Conservation (phyloP, 1,140 invertebrate genomes). For the Nebria ingens region DNA sequence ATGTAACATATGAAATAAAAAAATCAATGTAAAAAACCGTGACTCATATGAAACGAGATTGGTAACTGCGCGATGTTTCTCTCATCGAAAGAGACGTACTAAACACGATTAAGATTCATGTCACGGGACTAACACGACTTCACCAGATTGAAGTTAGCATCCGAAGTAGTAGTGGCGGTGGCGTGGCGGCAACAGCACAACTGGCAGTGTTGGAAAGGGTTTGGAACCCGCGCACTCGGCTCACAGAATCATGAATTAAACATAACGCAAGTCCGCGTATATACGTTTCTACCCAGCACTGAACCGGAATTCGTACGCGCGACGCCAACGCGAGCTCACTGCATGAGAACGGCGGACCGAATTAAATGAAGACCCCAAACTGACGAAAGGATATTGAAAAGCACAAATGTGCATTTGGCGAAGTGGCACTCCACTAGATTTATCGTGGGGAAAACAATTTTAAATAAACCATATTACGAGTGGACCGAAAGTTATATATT, state of each 20-base stretch:
- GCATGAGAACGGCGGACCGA: constrained; percentile 1
- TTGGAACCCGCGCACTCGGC: background rate
- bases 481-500: too few species aligned
- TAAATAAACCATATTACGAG: too few species aligned
- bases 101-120: background rate
- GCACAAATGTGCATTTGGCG: too few species aligned
- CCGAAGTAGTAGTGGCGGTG: background rate
- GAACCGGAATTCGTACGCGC: background rate
- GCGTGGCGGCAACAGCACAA: background rate
- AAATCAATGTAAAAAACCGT: background rate
- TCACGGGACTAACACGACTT: background rate
- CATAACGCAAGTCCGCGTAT: background rate
- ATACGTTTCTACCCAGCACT: too few species aligned
- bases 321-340: background rate
- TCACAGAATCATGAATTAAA: constrained; percentile 4
- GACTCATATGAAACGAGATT: background rate
- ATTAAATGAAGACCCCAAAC: constrained; percentile 4
- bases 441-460: too few species aligned
- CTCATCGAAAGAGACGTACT: background rate
- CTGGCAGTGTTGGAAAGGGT: background rate
- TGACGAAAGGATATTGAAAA: constrained; percentile 2
- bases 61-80: background rate
- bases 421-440: too few species aligned
- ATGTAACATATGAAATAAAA: background rate
- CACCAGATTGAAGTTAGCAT: constrained; percentile 8